phyloP scores from a whole-genome alignment of 2,797 vertebrate species.

The Pangasius djambal region DNA sequence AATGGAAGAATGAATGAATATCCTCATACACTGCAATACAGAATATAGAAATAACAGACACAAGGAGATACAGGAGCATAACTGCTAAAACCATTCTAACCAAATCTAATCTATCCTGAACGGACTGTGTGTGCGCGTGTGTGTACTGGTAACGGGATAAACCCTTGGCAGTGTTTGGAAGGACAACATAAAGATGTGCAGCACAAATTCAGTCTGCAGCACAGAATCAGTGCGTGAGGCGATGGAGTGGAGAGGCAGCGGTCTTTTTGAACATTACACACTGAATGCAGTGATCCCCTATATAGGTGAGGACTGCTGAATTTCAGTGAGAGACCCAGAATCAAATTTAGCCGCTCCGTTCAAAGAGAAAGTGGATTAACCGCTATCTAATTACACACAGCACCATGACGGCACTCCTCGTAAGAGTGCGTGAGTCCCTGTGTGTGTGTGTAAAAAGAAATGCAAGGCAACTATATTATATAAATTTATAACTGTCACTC shows the following conservation, averaged over 20 bases:
- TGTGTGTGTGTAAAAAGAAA: slow-evolving; percentile 16
- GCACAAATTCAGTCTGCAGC: slow-evolving; percentile 40
- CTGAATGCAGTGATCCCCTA: slow-evolving; percentile 63
- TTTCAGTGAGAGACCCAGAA: slow-evolving; percentile 71
- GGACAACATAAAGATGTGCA: slow-evolving; percentile 53
- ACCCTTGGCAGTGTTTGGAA: slow-evolving; percentile 41
- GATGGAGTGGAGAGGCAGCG: neutral
- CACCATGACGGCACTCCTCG: slow-evolving; percentile 70
- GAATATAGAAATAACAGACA: neutral
- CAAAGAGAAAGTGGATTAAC: slow-evolving; percentile 73
- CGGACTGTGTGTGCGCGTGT: neutral
- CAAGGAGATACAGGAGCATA: neutral
- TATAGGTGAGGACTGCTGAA: slow-evolving; percentile 62
- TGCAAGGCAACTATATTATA: slow-evolving; percentile 1
- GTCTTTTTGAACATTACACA: slow-evolving; percentile 50
- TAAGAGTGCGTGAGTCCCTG: neutral
- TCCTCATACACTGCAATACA: neutral
- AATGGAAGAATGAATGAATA: neutral
- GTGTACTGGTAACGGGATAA: neutral
- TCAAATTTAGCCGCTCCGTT: slow-evolving; percentile 75
- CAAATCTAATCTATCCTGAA: slow-evolving; percentile 10
- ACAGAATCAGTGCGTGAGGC: slow-evolving; percentile 17
- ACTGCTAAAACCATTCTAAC: neutral
- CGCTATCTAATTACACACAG: slow-evolving; percentile 76
- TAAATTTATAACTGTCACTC: slow-evolving; percentile 15